Evolutionary conservation across 2,113 vertebrate genomes (phyloP).

Genomic region (Psophia crepitans): DNA sequence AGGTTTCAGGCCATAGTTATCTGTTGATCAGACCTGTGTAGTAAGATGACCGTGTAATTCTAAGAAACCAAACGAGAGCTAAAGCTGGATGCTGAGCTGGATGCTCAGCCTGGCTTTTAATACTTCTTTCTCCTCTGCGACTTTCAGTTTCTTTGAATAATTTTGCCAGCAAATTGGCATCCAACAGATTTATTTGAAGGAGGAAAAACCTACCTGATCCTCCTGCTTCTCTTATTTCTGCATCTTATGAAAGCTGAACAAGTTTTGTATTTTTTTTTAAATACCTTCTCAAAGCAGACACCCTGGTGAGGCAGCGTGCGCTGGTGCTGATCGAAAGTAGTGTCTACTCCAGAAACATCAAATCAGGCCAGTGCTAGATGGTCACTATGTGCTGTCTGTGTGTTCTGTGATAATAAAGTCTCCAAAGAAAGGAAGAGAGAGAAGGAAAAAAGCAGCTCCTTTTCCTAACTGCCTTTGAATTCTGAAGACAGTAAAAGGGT

Average conservation of each 20-base stretch:
- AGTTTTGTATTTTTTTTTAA: not conserved
- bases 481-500: not conserved
- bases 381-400: accelerated
- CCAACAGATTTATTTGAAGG: not conserved
- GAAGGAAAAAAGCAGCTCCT: not conserved
- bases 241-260: not conserved
- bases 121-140: not conserved
- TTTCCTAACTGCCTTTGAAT: not conserved
- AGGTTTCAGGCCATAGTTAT: not conserved
- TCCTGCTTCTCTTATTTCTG: not conserved
- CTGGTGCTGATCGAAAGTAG: not conserved
- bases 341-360: not conserved
- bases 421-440: not conserved
- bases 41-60: not conserved
- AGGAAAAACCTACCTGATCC: not conserved
- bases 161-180: not conserved
- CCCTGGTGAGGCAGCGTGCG: accelerated
- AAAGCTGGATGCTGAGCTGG: not conserved
- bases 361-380: not conserved
- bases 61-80: not conserved
- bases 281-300: not conserved
- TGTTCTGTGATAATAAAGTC: not conserved
- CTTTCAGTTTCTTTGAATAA: not conserved
- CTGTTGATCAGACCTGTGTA: not conserved
- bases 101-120: not conserved